Evolutionary conservation across 1,140 invertebrate genomes (phyloP).

Genomic region (Atta colombica): DNA sequence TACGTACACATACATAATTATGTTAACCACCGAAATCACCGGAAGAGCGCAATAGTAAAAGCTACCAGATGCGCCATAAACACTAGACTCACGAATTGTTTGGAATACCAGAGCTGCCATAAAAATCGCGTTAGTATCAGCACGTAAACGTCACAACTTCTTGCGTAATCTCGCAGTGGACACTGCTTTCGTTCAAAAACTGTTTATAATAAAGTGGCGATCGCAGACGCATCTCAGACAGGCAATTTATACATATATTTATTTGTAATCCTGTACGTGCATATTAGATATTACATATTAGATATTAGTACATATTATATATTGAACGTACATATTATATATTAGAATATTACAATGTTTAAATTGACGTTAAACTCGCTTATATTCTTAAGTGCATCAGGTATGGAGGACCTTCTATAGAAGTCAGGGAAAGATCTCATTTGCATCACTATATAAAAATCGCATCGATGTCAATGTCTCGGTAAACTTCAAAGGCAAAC

Average conservation of each 20-base stretch:
- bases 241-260: too few species aligned
- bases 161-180: conserved; percentile 29
- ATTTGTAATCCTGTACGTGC: too few species aligned
- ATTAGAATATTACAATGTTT: not conserved
- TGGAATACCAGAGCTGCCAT: conserved; percentile 43
- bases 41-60: conserved; percentile 53
- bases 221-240: not conserved
- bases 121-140: conserved; percentile 49
- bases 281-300: too few species aligned
- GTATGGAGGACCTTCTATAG: not conserved
- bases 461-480: conserved; percentile 69
- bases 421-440: conserved; percentile 53
- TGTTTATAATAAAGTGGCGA: conserved; percentile 7
- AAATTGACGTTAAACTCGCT: conserved; percentile 10
- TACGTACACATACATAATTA: not conserved
- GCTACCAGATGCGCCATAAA: conserved; percentile 48
- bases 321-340: too few species aligned
- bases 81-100: conserved; percentile 46
- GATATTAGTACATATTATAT: too few species aligned
- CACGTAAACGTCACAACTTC: conserved; percentile 45
- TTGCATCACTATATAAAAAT: conserved; percentile 70
- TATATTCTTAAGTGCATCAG: not conserved
- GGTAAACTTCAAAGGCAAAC: conserved; percentile 71
- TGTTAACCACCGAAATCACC: conserved; percentile 21
- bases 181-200: conserved; percentile 21